phyloP scores from a whole-genome alignment of 2,888 invertebrate genomes.

The Sycophila texana region DNA sequence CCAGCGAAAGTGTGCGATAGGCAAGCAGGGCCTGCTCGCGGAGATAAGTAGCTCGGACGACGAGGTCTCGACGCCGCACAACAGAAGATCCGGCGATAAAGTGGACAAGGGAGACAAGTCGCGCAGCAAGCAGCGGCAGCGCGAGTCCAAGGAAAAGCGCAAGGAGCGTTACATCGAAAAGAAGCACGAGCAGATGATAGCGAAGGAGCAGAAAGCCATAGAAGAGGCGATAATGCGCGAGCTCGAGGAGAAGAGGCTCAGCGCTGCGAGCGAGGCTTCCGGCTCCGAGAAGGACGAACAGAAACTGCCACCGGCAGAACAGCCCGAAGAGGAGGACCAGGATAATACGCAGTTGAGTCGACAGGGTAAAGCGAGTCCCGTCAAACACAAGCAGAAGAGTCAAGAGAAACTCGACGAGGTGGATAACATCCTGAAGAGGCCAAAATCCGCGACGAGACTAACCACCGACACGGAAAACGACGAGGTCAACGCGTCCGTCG shows the following conservation, averaged over 20 bases:
- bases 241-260: conserved; percentile 68
- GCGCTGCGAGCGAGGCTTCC: conserved; percentile 54
- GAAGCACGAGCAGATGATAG: conserved; percentile 73
- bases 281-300: conserved; percentile 46
- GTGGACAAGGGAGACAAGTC: conserved; percentile 63
- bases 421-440: conserved; percentile 19
- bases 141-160: conserved; percentile 72
- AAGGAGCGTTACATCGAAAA: conserved; percentile 73
- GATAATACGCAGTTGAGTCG: conserved; percentile 34
- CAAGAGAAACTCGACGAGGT: conserved; percentile 23
- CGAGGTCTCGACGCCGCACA: conserved; percentile 58
- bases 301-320: conserved; percentile 30
- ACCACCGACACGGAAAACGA: conserved; percentile 47
- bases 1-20: conserved; percentile 87
- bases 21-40: conserved; percentile 86
- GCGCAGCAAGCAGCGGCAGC: conserved; percentile 64
- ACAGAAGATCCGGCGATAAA: conserved; percentile 56
- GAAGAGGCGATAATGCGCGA: conserved; percentile 72
- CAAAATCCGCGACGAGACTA: conserved; percentile 40
- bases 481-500: conserved; percentile 37
- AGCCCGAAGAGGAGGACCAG: conserved; percentile 26
- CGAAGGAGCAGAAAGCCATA: conserved; percentile 73
- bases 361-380: conserved; percentile 32
- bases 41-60: conserved; percentile 79
- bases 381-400: conserved; percentile 54